Percentiles rank a stretch among this genome's conserved stretches.
These are phyloP conservation scores for Silurus meridionalis DNA, from an alignment of 2,113 vertebrate species.

Conservation along the genomic window DNA sequence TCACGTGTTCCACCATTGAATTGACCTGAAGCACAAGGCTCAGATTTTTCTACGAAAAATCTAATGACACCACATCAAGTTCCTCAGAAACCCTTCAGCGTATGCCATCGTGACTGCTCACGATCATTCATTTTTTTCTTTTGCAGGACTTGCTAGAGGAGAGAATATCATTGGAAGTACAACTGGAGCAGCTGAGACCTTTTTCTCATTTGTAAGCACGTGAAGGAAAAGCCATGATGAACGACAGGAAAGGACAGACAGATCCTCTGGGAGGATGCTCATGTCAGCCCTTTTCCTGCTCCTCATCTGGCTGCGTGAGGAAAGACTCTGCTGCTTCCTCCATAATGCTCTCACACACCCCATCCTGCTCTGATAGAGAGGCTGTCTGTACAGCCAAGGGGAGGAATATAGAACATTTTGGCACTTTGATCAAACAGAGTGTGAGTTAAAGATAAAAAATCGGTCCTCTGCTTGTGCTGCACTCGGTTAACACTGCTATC, in stretches of 20 bases:
- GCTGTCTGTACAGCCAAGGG: constrained; percentile 23
- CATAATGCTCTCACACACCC: constrained; percentile 31
- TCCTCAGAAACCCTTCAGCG: not conserved
- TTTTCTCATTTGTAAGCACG: constrained; percentile 95
- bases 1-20: no score
- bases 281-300: constrained; percentile 75
- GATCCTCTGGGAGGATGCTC: constrained; percentile 76
- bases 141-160: constrained; percentile 95
- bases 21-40: no score
- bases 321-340: constrained; percentile 42
- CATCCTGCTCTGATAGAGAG: constrained; percentile 9
- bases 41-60: no score
- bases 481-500: not conserved
- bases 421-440: constrained; percentile 54
- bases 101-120: not conserved
- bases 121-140: not conserved
- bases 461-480: constrained; percentile 31
- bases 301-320: constrained; percentile 66
- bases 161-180: constrained; percentile 98
- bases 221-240: constrained; percentile 65
- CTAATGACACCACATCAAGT: not conserved
- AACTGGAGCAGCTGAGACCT: constrained; percentile 98
- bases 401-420: constrained; percentile 45
- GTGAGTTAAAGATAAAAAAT: constrained; percentile 30
- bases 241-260: constrained; percentile 65